Evolutionary conservation across 2,797 vertebrate genomes (phyloP), one percentile per base, ranked within the genome.

Genomic region (Lacerta viridis): DNA sequence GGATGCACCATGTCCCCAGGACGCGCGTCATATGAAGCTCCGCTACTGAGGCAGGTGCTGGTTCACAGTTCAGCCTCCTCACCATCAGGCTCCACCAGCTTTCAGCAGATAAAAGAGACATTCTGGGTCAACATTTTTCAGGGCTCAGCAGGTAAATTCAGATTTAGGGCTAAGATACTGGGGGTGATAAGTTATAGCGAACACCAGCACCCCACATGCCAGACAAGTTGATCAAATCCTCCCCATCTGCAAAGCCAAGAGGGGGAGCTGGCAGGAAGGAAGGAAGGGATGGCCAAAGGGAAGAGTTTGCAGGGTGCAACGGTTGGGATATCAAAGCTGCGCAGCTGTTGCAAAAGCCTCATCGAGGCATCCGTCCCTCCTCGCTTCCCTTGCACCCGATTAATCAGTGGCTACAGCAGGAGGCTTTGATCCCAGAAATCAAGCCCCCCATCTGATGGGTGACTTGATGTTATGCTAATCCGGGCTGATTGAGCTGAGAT

Each of bases 401-500:
- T 92, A 83, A 93, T 90, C 96, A 92, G 94, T 3, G 79, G 94
- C 96, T 94, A 8, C 94, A 68, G 94, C 46, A 1, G 2, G 6
- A 68, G 0, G 89, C 97, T 97, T 95, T 96, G 96, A 96, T 96
- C 94, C 95, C 96, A 83, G 91, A 90, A 97, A 95, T 92, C 96
- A 96, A 94, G 92, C 93, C 95, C 33, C 95, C 33, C 1, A 46
- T 92, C 95, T 95, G 96, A 94, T 91, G 95, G 96, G 94, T 92
- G 94, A 94, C 95, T 96, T 83, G 91, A 93, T 93, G 94, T 75
- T 95, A 95, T 94, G 96, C 94, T 97, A 96, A 97, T 96, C 95
- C 59, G 4, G 95, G 92, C 76, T 96, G 96, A 96, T 94, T 96
- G 96, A 95, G 96, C 95, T 87, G 94, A 95, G 96, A 96, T 97